Base-by-base conservation (phyloP, 2,888 invertebrate genomes). In the Hyposoter dolosus region DNA sequence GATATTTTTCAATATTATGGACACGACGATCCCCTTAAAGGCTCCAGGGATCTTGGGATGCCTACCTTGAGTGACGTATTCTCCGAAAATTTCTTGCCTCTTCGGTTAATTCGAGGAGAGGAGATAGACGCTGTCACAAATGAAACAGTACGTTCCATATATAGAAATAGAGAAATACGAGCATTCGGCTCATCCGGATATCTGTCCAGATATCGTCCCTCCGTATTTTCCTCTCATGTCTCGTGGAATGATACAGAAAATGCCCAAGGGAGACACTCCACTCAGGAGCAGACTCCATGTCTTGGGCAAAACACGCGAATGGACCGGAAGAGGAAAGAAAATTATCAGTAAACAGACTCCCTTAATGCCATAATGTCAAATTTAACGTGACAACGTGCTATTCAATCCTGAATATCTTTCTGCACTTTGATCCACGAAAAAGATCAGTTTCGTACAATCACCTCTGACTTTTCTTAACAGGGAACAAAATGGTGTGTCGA, bases 191-290 rank as follows among this genome's bases (percentile, higher is more conserved):
- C 23, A 40, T 40, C 40, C 12, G 19, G 19, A 68, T 68, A 15
- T 19, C 43, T 45, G 23, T 43, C 45, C 28, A n/a, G 66, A 66
- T 66, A 68, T 40, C 43, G 68, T 40, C 68, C 45, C 43, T 68
- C 12, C 15, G 68, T 60, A 60, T 60, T 28, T 60, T 60, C 28
- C 28, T 12, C 56, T 60, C 40, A 45, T 19, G 40, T 45, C 35
- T 68, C 56, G 28, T 28, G 56, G 56, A 19, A 60, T 28, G 28
- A 60, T 60, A 60, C 23, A 28, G 23, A 60, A 23, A 60, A 60
- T 60, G n/a, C 56, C 56, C 56, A 7, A 9, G 56, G 56, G 56
- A 60, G 1, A 23, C 12, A 23, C 23, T 15, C 28, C 28, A 60
- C 23, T 28, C 23, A 28, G 12, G 56, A 60, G 56, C 56, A 3